Evolutionary conservation across 2,113 vertebrate species (phyloP), one percentile per base, ranked within the genome.

Genomic region (Furnarius figulus): DNA sequence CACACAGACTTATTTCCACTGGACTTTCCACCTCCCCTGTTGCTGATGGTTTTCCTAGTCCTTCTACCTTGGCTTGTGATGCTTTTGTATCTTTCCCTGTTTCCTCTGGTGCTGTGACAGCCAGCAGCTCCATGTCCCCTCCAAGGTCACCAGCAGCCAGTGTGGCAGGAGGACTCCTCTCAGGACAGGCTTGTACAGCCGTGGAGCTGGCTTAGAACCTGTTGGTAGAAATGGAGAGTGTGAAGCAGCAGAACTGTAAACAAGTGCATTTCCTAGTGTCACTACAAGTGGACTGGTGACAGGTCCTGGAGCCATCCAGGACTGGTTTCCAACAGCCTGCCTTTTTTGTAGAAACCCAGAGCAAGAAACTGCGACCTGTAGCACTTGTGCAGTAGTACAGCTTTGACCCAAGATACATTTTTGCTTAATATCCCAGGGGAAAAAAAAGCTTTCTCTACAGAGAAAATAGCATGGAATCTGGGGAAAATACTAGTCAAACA

Each of bases 351-450:
- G 55, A 28, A 28, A 44, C 12, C 27, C 2, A 1, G 62, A 91
- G 23, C 28, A 67, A 42, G 65, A 44, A n/a, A 2, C 14, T 2
- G 5, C 30, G 67, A 62, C 22, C 16, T 5, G 0, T 33, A 80
- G 39, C 27, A 20, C 6, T 49, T 2, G 0, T 9, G 4, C 2
- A 5, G 27, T 1, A 72, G 71, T n/a, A 27, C 58, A 66, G 58
- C 62, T 85, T 49, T 65, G 27, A 15, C 12, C 39, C 5, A 10
- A 67, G 42, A 81, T 40, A 28, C 2, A 5, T 12, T 28, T 88
- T 89, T 65, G 8, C 35, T 78, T 81, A 82, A 52, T 44, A 78
- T 55, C 55, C 6, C 14, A 67, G 55, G 66, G 7, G 40, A 9
- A 73, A 40, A 30, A 0, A 44, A 33, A 6, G 18, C 12, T 35